Evolutionary conservation across 2,888 invertebrate species (phyloP).

Genomic region (Eilema depressum): DNA sequence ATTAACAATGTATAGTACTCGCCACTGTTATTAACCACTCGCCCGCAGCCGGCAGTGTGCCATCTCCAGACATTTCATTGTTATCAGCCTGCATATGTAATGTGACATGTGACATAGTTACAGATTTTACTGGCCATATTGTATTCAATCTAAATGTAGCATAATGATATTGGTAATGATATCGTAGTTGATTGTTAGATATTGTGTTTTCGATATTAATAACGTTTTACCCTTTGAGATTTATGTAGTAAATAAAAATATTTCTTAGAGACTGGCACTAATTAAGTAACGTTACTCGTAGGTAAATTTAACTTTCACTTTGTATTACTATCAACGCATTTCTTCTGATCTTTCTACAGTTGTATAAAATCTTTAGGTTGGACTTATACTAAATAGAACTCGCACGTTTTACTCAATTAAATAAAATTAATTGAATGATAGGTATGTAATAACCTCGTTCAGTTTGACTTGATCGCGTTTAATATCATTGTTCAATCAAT

Average conservation of each 20-base stretch:
- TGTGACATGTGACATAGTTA: conserved; percentile 56
- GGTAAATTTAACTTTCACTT: too few species aligned
- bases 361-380: too few species aligned
- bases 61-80: conserved; percentile 62
- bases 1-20: conserved; percentile 32
- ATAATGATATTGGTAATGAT: conserved; percentile 29
- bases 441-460: neutral
- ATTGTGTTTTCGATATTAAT: too few species aligned
- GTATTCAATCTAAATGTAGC: conserved; percentile 39
- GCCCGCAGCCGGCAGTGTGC: conserved; percentile 60
- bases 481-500: too few species aligned
- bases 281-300: too few species aligned
- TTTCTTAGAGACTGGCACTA: too few species aligned
- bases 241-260: too few species aligned
- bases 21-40: conserved; percentile 49
- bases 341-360: too few species aligned
- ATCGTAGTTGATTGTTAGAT: conserved; percentile 1
- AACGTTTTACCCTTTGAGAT: too few species aligned
- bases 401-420: too few species aligned
- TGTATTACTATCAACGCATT: too few species aligned
- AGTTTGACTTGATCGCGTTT: neutral
- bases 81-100: conserved; percentile 63
- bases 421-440: too few species aligned
- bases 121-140: conserved; percentile 41
- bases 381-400: neutral